Base-by-base conservation (phyloP, 2,113 vertebrate species). In the Ciconia maguari region DNA sequence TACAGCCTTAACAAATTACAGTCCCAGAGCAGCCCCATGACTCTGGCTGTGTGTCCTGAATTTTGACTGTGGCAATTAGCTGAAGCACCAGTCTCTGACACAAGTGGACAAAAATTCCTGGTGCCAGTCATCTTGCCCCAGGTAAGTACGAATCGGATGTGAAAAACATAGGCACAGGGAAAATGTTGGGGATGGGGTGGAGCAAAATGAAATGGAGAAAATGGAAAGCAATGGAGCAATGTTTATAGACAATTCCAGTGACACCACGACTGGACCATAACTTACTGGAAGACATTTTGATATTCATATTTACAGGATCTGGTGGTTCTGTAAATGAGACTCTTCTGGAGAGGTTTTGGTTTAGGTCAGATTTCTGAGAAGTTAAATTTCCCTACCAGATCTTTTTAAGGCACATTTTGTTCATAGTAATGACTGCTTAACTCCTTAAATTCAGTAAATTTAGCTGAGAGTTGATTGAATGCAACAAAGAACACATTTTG, bases 261-360 rank as follows among this genome's bases (percentile, higher is more conserved):
- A 54, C 36, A 62, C 30, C 34, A 46, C 0, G 0, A 22, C n/a
- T 54, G 16, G 32, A 10, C 26, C 11, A 16, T 30, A 18, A 15
- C 51, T 88, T 42, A 27, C 55, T 82, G 61, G 38, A 80, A 64
- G 30, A 16, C 10, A 25, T 57, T 72, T 48, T 44, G 41, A 27
- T 74, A n/a, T n/a, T 70, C 60, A 30, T 9, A 30, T 75, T 51
- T 41, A 30, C 18, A 64, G 34, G 24, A 68, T n/a, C 29, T 58
- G 26, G 5, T 24, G 10, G 5, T 29, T 87, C 46, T 89, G 24
- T 27, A 51, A 60, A 34, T 32, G 6, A 65, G 16, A 68, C 8
- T 7, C 1, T 60, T 80, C 52, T 29, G 38, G 32, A 91, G 13
- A 72, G 10, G 14, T 71, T 94, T 89, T 64, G 9, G 30, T 16